These are phyloP conservation scores for Coregonus ussuriensis DNA, from an alignment of 2,797 vertebrate genomes.

Conservation along the genomic window DNA sequence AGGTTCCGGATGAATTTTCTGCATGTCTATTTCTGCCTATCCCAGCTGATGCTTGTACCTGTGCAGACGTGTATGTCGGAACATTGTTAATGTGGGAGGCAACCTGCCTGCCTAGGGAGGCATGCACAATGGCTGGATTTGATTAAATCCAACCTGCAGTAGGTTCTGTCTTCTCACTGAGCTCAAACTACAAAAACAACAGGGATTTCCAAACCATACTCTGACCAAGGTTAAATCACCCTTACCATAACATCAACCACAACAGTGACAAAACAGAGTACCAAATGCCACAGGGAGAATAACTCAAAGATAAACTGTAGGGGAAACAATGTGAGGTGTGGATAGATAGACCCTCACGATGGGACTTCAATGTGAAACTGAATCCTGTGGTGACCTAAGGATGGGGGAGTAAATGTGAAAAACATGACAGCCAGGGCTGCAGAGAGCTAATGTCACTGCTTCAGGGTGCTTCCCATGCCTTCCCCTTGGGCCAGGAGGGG, in stretches of 20 bases:
- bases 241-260: constrained; percentile 22
- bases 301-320: background rate
- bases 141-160: constrained; percentile 18
- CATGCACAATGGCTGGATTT: constrained; percentile 35
- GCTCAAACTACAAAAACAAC: constrained; percentile 33
- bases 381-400: constrained; percentile 14
- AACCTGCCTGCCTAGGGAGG: background rate
- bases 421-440: constrained; percentile 25
- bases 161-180: constrained; percentile 7
- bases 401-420: constrained; percentile 59
- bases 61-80: too few relatives aligned
- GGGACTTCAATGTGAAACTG: constrained; percentile 26
- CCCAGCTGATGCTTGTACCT: too few relatives aligned
- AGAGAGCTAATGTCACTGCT: constrained; percentile 12
- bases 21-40: too few relatives aligned
- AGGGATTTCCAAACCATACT: constrained; percentile 11
- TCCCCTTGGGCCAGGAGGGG: constrained; percentile 21
- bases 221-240: constrained; percentile 31
- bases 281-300: constrained; percentile 13
- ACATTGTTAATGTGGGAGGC: too few relatives aligned
- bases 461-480: constrained; percentile 30
- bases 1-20: too few relatives aligned
- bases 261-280: constrained; percentile 24
- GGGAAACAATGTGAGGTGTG: constrained; percentile 5
- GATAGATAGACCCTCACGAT: constrained; percentile 35